Base-by-base conservation (phyloP, 2,113 vertebrate species). In the Psephotus haematonotus region DNA sequence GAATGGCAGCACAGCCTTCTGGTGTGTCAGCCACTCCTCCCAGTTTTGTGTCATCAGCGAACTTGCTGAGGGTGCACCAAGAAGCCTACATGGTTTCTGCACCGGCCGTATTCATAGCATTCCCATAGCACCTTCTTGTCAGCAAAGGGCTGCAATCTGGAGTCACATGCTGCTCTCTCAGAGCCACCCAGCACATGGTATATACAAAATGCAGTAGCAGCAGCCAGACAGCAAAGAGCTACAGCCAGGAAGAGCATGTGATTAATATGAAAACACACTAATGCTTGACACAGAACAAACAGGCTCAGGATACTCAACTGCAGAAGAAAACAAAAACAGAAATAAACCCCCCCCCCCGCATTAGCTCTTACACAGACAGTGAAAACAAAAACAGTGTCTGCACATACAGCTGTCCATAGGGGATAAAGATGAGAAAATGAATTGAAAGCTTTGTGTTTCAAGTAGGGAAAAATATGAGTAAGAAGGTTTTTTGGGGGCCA, bases 371-470 rank as follows among this genome's bases (percentile, higher is more conserved):
- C 63, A 81, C 43, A 67, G n/a, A 74, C 23, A 27, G 28, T n/a
- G 31, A 77, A 93, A 96, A 94, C 27, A 96, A 93, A 94, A 37
- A 76, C 29, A 88, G 68, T 68, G 33, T 53, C 69, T 87, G 41
- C 16, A 50, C 67, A 75, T 79, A 79, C 44, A 83, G 28, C 29
- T 89, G 44, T 17, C 23, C 50, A 75, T 4, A 81, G 24, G 9
- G 55, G 14, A 78, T 76, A 57, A 86, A 82, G 70, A 76, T 27
- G 62, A 91, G 72, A 78, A 92, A 95, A 71, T 29, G 0, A 93
- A 62, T 1, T 62, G 6, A 71, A 92, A 80, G 50, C 4, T 85
- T 57, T n/a, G 41, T 37, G 20, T 47, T 88, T 84, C 52, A 64
- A 52, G 81, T 2, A 16, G 8, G 16, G 11, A 31, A 94, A 91